Evolutionary conservation across 2,888 invertebrate genomes (phyloP).

Genomic region (Notodonta ziczac): DNA sequence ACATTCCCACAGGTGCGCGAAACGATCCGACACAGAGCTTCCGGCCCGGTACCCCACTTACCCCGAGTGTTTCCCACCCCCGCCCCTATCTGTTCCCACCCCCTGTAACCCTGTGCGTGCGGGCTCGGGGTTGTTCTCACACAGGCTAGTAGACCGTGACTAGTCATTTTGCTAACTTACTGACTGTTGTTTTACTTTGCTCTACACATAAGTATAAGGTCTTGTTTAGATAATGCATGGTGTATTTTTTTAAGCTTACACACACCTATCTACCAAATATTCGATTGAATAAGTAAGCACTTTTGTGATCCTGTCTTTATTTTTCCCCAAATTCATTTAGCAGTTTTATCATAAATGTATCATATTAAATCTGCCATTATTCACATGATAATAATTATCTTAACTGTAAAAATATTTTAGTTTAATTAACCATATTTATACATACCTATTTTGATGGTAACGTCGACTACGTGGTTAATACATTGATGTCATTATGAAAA

Average conservation of each 20-base stretch:
- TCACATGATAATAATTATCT: background rate
- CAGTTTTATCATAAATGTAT: background rate
- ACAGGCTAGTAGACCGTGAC: slow-evolving; percentile 69
- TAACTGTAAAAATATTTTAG: background rate
- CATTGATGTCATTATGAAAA: background rate
- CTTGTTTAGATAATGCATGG: background rate
- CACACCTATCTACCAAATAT: too few relatives aligned
- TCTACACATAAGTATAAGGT: background rate
- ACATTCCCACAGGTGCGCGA: slow-evolving; percentile 79
- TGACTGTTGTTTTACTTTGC: background rate
- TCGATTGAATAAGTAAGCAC: too few relatives aligned
- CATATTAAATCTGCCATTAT: background rate
- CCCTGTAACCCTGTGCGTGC: slow-evolving; percentile 36
- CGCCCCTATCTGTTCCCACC: slow-evolving; percentile 44
- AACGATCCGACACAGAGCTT: slow-evolving; percentile 75
- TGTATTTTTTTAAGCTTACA: too few relatives aligned
- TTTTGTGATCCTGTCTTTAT: too few relatives aligned
- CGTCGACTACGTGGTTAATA: background rate
- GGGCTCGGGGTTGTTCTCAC: slow-evolving; percentile 70
- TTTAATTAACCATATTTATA: background rate
- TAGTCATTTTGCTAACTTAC: slow-evolving; percentile 70
- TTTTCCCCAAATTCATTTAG: too few relatives aligned
- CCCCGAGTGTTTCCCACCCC: slow-evolving; percentile 53
- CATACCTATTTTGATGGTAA: background rate
- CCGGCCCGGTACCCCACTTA: slow-evolving; percentile 76